phyloP scores from a whole-genome alignment of 2,888 invertebrate species.

The Agonopterix alstromeriana region DNA sequence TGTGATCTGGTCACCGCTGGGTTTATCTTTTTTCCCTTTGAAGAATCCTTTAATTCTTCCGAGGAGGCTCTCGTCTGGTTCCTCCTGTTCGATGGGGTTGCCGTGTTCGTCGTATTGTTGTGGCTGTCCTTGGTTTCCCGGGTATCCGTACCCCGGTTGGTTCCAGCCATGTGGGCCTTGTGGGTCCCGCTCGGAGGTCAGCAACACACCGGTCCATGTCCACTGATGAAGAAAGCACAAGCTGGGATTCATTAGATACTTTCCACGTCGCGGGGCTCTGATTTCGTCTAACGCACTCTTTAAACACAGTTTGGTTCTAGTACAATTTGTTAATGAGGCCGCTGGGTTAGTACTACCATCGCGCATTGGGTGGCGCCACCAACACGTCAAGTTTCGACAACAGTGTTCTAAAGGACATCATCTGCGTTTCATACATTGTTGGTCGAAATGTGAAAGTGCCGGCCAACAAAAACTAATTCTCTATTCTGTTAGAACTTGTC shows the following conservation, averaged over 20 bases:
- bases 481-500: too few relatives aligned
- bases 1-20: constrained; percentile 27
- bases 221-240: constrained; percentile 71
- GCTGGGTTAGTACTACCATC: too few relatives aligned
- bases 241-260: constrained; percentile 70
- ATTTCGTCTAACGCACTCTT: constrained; percentile 70
- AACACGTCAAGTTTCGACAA: too few relatives aligned
- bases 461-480: too few relatives aligned
- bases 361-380: too few relatives aligned
- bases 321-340: too few relatives aligned
- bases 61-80: constrained; percentile 31
- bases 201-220: constrained; percentile 28
- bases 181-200: constrained; percentile 14
- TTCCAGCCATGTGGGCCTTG: constrained; percentile 4
- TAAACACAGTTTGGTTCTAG: too few relatives aligned
- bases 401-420: too few relatives aligned
- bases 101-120: constrained; percentile 3
- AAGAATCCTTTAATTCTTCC: constrained; percentile 47
- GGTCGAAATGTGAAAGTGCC: too few relatives aligned
- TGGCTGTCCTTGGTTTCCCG: constrained; percentile 2
- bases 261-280: constrained; percentile 49
- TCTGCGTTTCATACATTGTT: too few relatives aligned
- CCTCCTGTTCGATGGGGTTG: constrained; percentile 19
- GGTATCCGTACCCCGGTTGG: neutral
- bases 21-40: constrained; percentile 31